These are phyloP conservation scores for Varanus salvator DNA, from an alignment of 2,113 vertebrate species.

Conservation along the genomic window DNA sequence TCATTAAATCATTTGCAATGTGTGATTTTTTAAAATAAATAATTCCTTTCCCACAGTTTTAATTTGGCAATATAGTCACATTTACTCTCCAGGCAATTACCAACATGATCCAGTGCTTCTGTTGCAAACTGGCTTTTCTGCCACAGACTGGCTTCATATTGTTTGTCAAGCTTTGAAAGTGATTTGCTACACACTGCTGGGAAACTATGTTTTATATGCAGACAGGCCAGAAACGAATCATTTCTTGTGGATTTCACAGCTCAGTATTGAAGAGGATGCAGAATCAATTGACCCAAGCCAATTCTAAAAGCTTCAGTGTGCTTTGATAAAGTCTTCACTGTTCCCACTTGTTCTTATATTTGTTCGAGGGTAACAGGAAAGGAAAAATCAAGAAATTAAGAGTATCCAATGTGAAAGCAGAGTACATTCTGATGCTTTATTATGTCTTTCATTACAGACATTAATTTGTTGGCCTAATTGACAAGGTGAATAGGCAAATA, in stretches of 20 bases:
- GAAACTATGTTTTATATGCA: background rate
- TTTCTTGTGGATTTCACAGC: background rate
- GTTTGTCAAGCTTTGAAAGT: background rate
- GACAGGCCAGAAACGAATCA: background rate
- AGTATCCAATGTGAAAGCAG: background rate
- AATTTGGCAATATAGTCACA: background rate
- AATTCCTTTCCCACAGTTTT: background rate
- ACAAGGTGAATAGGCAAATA: background rate
- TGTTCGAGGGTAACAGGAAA: background rate
- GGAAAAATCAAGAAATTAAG: background rate
- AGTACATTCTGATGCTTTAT: background rate
- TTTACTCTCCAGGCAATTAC: background rate
- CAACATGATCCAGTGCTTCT: background rate
- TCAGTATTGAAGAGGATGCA: background rate
- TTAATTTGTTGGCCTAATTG: background rate
- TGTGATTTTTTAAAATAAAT: background rate
- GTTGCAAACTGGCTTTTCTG: background rate
- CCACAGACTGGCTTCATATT: background rate
- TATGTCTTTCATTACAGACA: background rate
- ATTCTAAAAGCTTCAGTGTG: background rate
- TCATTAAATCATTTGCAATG: background rate
- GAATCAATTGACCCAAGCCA: constrained; percentile 22
- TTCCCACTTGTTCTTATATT: background rate
- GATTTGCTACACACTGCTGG: constrained; percentile 3
- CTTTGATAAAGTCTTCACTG: background rate